Evolutionary conservation across 2,888 invertebrate species (phyloP).

Genomic region (Yponomeuta plumbellus): DNA sequence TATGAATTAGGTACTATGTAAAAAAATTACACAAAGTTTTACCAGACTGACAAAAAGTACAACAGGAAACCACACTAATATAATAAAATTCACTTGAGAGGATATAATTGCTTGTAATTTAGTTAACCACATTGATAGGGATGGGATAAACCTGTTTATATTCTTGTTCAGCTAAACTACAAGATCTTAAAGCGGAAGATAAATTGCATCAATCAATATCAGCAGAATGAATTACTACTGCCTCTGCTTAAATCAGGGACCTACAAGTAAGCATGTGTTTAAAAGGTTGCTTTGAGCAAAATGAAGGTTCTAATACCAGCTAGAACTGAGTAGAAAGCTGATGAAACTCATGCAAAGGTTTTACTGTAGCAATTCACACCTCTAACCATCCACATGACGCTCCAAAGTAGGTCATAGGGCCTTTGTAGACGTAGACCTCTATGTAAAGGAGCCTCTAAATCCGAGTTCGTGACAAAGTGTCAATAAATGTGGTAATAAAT

Average conservation of each 20-base stretch:
- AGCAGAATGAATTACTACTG: neutral
- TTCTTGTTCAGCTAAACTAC: neutral
- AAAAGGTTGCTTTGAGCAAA: too few species aligned
- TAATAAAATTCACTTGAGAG: neutral
- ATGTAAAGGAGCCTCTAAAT: neutral
- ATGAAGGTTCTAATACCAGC: too few species aligned
- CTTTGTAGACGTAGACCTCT: neutral
- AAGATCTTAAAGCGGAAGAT: too few species aligned
- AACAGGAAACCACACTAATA: neutral
- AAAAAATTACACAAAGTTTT: too few species aligned
- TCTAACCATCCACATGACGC: neutral
- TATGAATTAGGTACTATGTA: too few species aligned
- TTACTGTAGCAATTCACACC: neutral
- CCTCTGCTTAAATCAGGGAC: too few species aligned
- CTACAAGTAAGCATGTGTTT: too few species aligned
- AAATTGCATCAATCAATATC: neutral
- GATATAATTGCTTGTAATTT: neutral
- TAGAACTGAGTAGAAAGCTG: too few species aligned
- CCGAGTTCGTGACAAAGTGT: neutral
- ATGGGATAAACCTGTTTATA: neutral
- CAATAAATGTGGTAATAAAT: conserved; percentile 11
- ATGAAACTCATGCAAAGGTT: too few species aligned
- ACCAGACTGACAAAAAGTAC: neutral
- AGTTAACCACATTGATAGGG: neutral
- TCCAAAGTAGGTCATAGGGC: conserved; percentile 4